phyloP scores from a whole-genome alignment of 2,888 invertebrate genomes.

The Tachystola acroxantha region DNA sequence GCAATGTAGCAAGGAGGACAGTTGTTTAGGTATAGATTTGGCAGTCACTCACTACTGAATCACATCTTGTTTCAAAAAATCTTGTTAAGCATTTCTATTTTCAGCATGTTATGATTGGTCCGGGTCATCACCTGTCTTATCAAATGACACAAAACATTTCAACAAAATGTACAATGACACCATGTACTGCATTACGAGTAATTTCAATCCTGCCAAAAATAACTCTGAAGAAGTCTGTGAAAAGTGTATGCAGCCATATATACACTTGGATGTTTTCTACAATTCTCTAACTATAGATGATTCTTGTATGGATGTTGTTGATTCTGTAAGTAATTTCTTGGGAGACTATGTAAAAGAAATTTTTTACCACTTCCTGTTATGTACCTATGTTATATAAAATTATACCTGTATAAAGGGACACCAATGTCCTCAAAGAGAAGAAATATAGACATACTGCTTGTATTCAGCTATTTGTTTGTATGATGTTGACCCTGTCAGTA shows the following conservation, averaged over 20 bases:
- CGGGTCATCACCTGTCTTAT: conserved; percentile 53
- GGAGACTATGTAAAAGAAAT: too few species aligned
- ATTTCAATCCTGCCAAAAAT: conserved; percentile 33
- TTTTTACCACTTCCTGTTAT: too few species aligned
- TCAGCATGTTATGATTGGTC: conserved; percentile 77
- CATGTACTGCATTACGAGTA: conserved; percentile 53
- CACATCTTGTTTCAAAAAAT: not conserved
- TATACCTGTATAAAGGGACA: too few species aligned
- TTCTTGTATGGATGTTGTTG: conserved; percentile 83
- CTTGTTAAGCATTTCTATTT: conserved; percentile 24
- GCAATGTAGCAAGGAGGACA: too few species aligned
- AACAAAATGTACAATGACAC: conserved; percentile 62
- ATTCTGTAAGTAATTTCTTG: conserved; percentile 70
- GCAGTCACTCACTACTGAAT: too few species aligned
- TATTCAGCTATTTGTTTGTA: too few species aligned
- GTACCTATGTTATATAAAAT: too few species aligned
- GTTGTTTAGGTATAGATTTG: too few species aligned
- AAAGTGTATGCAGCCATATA: conserved; percentile 74
- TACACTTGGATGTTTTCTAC: conserved; percentile 76
- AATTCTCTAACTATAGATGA: conserved; percentile 76
- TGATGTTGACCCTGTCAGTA: not conserved
- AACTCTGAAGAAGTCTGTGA: conserved; percentile 63
- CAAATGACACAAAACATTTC: conserved; percentile 71
- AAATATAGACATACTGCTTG: too few species aligned
- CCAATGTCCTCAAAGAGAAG: too few species aligned